Percentiles rank a stretch among this genome's conserved stretches.
Evolutionary conservation across 2,797 vertebrate genomes (phyloP).

Genomic region (Valencia hispanica): DNA sequence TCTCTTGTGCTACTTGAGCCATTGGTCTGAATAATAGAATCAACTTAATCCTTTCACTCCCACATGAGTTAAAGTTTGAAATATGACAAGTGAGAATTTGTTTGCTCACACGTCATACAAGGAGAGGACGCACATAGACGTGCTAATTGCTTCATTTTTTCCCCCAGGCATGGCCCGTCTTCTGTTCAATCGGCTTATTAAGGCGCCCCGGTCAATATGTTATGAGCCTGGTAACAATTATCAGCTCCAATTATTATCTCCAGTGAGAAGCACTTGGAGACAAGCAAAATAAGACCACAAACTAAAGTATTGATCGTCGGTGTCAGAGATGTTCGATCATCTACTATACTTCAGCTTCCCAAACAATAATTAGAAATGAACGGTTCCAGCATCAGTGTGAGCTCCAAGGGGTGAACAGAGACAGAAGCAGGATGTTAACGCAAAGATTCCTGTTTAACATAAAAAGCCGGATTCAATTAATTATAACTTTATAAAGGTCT

Average conservation of each 20-base stretch:
- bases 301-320: conserved; percentile 52
- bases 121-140: conserved; percentile 38
- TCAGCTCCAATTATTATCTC: conserved; percentile 63
- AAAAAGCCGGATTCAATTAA: background rate
- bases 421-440: background rate
- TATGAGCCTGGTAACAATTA: conserved; percentile 62
- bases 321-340: conserved; percentile 40
- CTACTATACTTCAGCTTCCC: conserved; percentile 6
- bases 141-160: conserved; percentile 57
- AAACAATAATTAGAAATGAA: conserved; percentile 11
- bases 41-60: conserved; percentile 42
- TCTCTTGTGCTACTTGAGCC: conserved; percentile 16
- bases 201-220: conserved; percentile 58
- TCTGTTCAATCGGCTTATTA: conserved; percentile 55
- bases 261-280: conserved; percentile 28
- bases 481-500: background rate
- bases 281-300: conserved; percentile 44
- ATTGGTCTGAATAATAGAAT: conserved; percentile 48
- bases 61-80: conserved; percentile 39
- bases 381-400: conserved; percentile 14
- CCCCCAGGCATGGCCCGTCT: conserved; percentile 31
- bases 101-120: conserved; percentile 41
- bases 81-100: conserved; percentile 43
- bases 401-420: background rate
- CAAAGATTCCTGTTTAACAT: background rate